phyloP scores from a whole-genome alignment of 1,140 invertebrate genomes.

The Hyles vespertilio region DNA sequence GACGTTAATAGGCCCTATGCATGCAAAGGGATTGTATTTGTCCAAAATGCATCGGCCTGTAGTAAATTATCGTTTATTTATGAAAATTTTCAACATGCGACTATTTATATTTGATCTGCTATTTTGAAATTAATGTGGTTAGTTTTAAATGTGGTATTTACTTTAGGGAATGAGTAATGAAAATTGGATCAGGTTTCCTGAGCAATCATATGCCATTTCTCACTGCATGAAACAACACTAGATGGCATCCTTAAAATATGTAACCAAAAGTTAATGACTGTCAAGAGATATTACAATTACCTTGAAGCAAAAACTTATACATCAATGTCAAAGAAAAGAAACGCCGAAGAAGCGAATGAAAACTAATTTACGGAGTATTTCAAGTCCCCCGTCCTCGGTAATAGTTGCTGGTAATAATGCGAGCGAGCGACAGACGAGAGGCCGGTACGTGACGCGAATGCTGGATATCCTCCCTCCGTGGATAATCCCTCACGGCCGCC shows the following conservation, averaged over 20 bases:
- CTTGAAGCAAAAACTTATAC: too few relatives aligned
- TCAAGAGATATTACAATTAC: too few relatives aligned
- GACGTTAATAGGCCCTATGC: conserved; percentile 2
- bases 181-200: too few relatives aligned
- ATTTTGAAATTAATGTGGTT: too few relatives aligned
- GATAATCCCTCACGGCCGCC: conserved; percentile 46
- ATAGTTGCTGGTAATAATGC: conserved; percentile 57
- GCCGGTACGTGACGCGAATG: conserved; percentile 53
- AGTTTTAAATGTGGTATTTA: too few relatives aligned
- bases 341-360: conserved; percentile 6
- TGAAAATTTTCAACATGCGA: too few relatives aligned
- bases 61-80: not conserved
- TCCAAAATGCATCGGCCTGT: not conserved
- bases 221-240: too few relatives aligned
- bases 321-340: not conserved
- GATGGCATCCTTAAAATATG: too few relatives aligned
- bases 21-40: conserved; percentile 1
- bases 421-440: conserved; percentile 49
- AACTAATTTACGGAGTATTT: conserved; percentile 7
- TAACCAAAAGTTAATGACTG: too few relatives aligned
- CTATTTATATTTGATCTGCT: too few relatives aligned
- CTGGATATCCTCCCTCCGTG: conserved; percentile 28
- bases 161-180: too few relatives aligned
- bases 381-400: conserved; percentile 27
- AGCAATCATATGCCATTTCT: too few relatives aligned